phyloP scores from a whole-genome alignment of 2,797 vertebrate species.

The Anguilla megastoma region DNA sequence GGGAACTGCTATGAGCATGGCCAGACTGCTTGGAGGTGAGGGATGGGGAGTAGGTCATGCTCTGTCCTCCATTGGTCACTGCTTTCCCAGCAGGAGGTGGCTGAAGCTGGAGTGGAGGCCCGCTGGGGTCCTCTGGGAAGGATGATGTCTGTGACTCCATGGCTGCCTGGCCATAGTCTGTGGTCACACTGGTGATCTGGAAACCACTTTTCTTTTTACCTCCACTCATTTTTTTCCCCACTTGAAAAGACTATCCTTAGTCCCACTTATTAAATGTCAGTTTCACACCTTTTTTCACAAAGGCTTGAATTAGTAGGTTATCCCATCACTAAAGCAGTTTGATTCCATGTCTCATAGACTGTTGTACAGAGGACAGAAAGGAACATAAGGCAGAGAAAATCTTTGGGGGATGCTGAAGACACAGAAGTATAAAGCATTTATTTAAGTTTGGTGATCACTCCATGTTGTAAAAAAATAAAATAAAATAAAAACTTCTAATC shows the following conservation, averaged over 20 bases:
- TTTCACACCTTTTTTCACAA: slow-evolving; percentile 5
- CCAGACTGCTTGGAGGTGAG: slow-evolving; percentile 9
- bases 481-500: background rate
- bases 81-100: background rate
- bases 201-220: slow-evolving; percentile 84
- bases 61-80: slow-evolving; percentile 29
- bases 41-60: slow-evolving; percentile 18
- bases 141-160: slow-evolving; percentile 37
- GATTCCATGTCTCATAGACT: slow-evolving; percentile 1
- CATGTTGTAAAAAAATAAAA: background rate
- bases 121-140: background rate
- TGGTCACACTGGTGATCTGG: slow-evolving; percentile 87
- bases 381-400: background rate
- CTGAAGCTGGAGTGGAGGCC: slow-evolving; percentile 39
- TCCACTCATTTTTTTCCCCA: slow-evolving; percentile 68
- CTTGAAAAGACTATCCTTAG: background rate
- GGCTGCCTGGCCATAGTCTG: slow-evolving; percentile 67
- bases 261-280: background rate
- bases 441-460: background rate
- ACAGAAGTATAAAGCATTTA: background rate
- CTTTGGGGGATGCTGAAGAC: background rate
- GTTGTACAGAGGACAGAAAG: background rate
- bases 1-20: slow-evolving; percentile 18
- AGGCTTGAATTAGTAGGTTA: background rate
- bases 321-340: background rate